Percentiles rank a stretch among this genome's conserved stretches.
phyloP scores from a whole-genome alignment of 2,113 vertebrate species.

The Amazona guildingii region DNA sequence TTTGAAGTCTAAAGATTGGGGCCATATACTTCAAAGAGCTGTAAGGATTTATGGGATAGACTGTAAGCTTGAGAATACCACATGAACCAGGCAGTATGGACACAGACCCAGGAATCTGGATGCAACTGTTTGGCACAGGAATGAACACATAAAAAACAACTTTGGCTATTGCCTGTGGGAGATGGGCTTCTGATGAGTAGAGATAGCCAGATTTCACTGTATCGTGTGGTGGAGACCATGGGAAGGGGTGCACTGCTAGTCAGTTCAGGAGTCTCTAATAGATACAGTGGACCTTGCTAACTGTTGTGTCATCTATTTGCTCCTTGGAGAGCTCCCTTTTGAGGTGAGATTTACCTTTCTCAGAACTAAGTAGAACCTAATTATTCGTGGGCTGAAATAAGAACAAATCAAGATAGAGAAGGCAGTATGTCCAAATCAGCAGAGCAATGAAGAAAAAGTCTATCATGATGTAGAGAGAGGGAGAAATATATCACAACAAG shows the following conservation, averaged over 20 bases:
- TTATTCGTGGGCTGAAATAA: neutral
- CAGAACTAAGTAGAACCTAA: neutral
- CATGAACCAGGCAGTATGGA: neutral
- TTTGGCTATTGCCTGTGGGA: neutral
- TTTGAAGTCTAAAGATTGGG: neutral
- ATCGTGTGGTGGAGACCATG: neutral
- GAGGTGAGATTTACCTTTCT: neutral
- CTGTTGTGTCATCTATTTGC: neutral
- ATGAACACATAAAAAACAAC: neutral
- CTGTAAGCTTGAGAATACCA: neutral
- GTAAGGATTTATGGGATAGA: neutral
- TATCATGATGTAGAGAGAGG: neutral
- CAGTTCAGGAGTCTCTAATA: neutral
- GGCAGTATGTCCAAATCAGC: neutral
- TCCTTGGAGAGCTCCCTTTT: neutral
- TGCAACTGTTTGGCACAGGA: neutral
- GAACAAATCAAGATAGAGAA: neutral
- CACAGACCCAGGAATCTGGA: neutral
- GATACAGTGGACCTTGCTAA: neutral
- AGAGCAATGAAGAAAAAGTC: neutral
- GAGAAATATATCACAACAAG: neutral
- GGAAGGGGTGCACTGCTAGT: neutral
- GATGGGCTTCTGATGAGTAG: neutral
- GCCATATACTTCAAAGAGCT: constrained; percentile 2
- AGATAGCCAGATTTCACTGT: neutral